A percentile compares a stretch with the other conserved stretches of the same genome.
These are phyloP conservation scores for Polypterus senegalus DNA, from an alignment of 2,113 vertebrate genomes.

Conservation along the genomic window DNA sequence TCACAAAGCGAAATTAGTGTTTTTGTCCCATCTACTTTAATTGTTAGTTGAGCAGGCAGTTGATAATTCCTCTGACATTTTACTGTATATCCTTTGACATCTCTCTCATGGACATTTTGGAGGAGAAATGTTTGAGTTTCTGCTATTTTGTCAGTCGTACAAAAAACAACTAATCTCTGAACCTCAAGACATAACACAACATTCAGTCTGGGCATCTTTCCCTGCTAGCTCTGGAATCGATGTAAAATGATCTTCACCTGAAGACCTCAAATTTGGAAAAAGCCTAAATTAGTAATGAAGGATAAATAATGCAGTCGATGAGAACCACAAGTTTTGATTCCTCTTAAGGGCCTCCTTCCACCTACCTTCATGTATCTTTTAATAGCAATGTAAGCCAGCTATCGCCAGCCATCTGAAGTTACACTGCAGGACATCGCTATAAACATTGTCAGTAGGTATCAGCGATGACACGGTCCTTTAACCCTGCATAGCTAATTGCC, in stretches of 20 bases:
- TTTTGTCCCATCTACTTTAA: too few relatives aligned
- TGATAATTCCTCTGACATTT: too few relatives aligned
- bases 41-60: too few relatives aligned
- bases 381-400: slow-evolving; percentile 18
- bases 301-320: slow-evolving; percentile 17
- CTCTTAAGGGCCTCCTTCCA: slow-evolving; percentile 10
- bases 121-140: too few relatives aligned
- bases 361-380: slow-evolving; percentile 41
- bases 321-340: not conserved
- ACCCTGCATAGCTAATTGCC: not conserved
- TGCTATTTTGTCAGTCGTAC: too few relatives aligned
- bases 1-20: too few relatives aligned
- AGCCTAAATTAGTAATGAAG: slow-evolving; percentile 46
- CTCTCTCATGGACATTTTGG: too few relatives aligned
- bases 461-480: not conserved
- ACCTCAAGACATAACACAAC: too few relatives aligned
- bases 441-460: not conserved
- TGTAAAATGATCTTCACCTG: slow-evolving; percentile 31
- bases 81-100: too few relatives aligned
- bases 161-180: too few relatives aligned
- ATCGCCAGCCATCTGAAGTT: slow-evolving; percentile 1
- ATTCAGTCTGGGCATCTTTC: not conserved
- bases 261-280: slow-evolving; percentile 30
- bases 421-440: not conserved
- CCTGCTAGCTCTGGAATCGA: not conserved